Conservation (phyloP, 2,113 vertebrate species). For the Grammomys dolichurus region DNA sequence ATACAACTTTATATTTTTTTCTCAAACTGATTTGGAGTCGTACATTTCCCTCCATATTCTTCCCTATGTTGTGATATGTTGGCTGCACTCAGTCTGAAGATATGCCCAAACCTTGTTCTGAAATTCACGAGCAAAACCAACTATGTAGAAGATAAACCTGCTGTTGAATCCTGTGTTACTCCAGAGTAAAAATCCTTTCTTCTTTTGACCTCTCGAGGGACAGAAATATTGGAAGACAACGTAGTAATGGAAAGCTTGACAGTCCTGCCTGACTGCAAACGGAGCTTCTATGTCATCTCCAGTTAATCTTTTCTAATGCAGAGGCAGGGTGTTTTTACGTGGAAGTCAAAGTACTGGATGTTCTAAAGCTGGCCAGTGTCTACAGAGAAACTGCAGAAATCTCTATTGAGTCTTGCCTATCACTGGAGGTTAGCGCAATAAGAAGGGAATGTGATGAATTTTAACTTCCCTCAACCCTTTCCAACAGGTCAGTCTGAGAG, state of each 20-base stretch:
- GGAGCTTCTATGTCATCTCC: not conserved
- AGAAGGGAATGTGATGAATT: not conserved
- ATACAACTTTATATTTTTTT: no score
- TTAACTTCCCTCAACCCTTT: not conserved
- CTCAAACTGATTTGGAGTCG: not conserved
- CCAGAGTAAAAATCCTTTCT: not conserved
- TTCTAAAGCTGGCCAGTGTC: not conserved
- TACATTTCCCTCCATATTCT: rapidly evolving
- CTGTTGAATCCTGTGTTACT: not conserved
- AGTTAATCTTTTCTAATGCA: not conserved
- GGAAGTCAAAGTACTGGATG: not conserved
- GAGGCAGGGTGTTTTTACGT: not conserved
- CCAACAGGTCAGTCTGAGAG: not conserved
- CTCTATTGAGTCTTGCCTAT: not conserved
- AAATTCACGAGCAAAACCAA: not conserved
- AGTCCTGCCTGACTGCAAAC: no score
- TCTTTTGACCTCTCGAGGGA: not conserved
- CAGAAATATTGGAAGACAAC: not conserved
- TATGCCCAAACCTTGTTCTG: not conserved
- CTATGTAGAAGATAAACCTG: not conserved
- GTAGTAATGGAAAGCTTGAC: not conserved
- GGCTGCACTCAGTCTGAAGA: not conserved
- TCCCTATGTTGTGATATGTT: not conserved
- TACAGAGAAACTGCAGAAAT: not conserved
- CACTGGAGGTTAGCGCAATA: not conserved